Percentiles rank a stretch among this genome's conserved stretches.
Evolutionary conservation across 2,888 invertebrate genomes (phyloP).

Genomic region (Dioctria rufipes): DNA sequence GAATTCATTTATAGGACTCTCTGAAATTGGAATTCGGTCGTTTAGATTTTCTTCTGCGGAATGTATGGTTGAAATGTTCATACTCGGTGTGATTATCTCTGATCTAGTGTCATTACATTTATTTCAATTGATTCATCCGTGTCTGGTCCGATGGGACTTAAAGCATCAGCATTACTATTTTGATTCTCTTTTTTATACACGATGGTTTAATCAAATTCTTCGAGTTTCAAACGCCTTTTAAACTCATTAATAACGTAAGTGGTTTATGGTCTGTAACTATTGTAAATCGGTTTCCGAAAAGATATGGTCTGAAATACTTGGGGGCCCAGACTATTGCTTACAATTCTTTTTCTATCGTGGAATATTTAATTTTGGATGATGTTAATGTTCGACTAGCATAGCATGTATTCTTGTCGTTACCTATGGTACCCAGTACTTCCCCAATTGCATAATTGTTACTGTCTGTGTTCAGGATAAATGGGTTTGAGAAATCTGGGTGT

Average conservation of each 20-base stretch:
- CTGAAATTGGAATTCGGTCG: conserved; percentile 55
- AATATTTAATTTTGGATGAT: too few relatives aligned
- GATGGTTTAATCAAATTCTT: conserved; percentile 55
- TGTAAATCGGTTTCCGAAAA: not conserved
- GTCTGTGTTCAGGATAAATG: too few relatives aligned
- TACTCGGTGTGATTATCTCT: too few relatives aligned
- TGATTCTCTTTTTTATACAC: conserved; percentile 46
- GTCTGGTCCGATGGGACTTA: not conserved
- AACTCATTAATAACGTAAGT: conserved; percentile 64
- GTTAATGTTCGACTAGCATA: too few relatives aligned
- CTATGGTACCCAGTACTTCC: too few relatives aligned
- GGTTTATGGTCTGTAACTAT: conserved; percentile 67
- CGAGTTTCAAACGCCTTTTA: conserved; percentile 65
- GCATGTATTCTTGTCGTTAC: too few relatives aligned
- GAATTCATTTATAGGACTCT: conserved; percentile 58
- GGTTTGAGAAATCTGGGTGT: too few relatives aligned
- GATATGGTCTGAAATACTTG: too few relatives aligned
- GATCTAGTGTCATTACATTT: not conserved
- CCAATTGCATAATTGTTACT: not conserved
- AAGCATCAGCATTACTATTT: not conserved
- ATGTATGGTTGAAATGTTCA: conserved; percentile 39
- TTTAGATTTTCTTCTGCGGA: conserved; percentile 45
- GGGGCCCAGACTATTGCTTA: too few relatives aligned
- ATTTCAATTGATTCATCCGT: not conserved
- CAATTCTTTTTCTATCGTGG: too few relatives aligned